A percentile compares a stretch with the other conserved stretches of the same genome.
These are phyloP conservation scores for Urosaurus nigricauda DNA, from an alignment of 2,797 vertebrate genomes.

Conservation along the genomic window DNA sequence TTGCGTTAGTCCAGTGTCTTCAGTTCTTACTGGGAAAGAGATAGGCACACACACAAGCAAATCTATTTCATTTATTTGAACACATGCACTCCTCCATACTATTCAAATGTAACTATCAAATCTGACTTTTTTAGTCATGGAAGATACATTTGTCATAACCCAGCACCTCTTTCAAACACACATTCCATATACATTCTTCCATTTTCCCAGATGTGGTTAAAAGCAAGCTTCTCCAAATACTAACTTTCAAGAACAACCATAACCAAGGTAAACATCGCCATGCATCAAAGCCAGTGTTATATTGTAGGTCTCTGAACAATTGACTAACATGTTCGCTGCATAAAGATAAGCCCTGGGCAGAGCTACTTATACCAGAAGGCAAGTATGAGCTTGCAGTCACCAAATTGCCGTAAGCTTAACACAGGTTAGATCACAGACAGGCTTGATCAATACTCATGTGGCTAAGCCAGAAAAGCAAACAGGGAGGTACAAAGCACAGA, in stretches of 20 bases:
- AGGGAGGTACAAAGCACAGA: background rate
- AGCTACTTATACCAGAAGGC: background rate
- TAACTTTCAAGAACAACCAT: background rate
- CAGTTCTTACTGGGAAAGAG: background rate
- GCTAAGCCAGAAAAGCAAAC: conserved; percentile 3
- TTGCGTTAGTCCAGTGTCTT: too few species aligned
- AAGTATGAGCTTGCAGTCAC: background rate
- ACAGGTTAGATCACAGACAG: background rate
- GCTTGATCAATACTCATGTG: background rate
- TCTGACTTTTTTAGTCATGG: background rate
- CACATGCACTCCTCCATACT: background rate
- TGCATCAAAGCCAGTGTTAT: background rate
- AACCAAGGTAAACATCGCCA: background rate
- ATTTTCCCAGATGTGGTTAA: background rate
- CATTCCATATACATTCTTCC: background rate
- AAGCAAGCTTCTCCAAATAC: background rate
- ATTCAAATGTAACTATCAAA: background rate
- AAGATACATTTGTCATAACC: background rate
- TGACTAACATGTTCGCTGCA: background rate
- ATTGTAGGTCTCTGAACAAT: background rate
- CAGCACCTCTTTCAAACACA: conserved; percentile 10
- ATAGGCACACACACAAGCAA: background rate
- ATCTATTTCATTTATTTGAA: background rate
- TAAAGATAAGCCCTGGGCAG: background rate
- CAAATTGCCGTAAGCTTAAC: background rate